Evolutionary conservation across 2,113 vertebrate genomes (phyloP), one percentile per base, ranked within the genome.

Genomic region (Canis aureus): DNA sequence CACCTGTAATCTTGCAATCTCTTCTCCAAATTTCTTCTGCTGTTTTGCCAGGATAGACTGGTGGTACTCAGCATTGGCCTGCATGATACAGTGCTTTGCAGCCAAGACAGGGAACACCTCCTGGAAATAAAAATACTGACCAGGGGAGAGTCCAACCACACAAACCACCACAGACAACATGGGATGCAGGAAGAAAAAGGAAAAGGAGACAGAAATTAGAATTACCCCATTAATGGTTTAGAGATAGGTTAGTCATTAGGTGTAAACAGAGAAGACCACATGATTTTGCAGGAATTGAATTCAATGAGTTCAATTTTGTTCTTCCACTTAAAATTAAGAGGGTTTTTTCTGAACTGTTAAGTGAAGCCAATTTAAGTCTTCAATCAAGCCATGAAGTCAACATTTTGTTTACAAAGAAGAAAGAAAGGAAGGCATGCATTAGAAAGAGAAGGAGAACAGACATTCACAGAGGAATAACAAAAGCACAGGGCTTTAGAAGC

Each of bases 71-170:
- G 99, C 99, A 64, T 99, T 99, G 98, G 99, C 99, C 98, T 99
- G 99, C 99, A 99, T 99, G 98, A 99, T 99, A 98, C 99, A 99
- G 98, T 99, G 99, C 98, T 99, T 99, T 91, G 99, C 99, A 92
- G 99, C 99, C 98, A 99, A 98, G 97, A 99, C 99, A 11, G 99
- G 99, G 97, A 99, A 99, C 99, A 99, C 99, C 99, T 99, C 99
- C 99, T 99, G 99, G 99, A 99, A 99, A 99, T 99, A 99, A 99
- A 99, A 99, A 99, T 99, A 99, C 99, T 99, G 99, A 99, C 99
- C 99, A 99, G 99, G 99, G 99, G 99, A 99, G 98, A 99, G 99
- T 99, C 99, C 99, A 99, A 99, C 98, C 99, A 99, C 99, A 99
- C 97, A 99, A 99, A 99, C 98, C 99, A 98, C 99, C 99, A 99